Evolutionary conservation across 2,888 invertebrate genomes (phyloP), one percentile per base, ranked within the genome.

Genomic region (Stenotaenia linearis): DNA sequence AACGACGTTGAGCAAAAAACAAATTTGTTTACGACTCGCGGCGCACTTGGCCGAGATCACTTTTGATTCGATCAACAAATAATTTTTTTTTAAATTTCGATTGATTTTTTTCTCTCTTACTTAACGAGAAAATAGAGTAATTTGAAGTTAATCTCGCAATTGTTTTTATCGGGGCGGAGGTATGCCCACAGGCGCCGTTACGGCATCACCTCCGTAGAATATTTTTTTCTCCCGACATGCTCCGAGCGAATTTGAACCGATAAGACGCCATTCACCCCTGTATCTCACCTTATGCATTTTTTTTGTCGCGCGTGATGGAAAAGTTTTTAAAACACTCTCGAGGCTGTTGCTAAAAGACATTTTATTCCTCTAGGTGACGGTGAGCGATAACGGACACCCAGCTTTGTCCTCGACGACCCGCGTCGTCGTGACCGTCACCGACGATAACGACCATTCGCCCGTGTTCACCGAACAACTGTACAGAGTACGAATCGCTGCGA

Each of bases 401-500:
- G 80, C 83, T 2, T 83, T 86, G 76, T 85, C 85, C 0, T 86
- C 87, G 18, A 84, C 84, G 18, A 85, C 86, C 21, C 82, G 85
- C 15, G 85, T 87, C 0, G 82, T 84, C 10, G 84, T 89, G 6
- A 77, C 83, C 82, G 81, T 81, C 50, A 77, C 79, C 6, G 81
- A 81, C 40, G 56, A 77, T 7, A 81, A 81, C 61, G 81, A 81
- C 69, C 78, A 80, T 76, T 74, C 45, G 25, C 81, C 81, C 21
- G 32, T 50, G 0, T 81, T 79, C 78, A 56, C 78, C n/a, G 81
- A 78, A 40, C 75, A 75, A 30, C 40, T 78, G 7, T 61, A 78
- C 28, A 78, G 77, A 7, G 37, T 95, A 82, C 91, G 91, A 85
- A 92, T 93, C 83, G 94, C 93, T 30, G 81, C 80, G 56, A 75